A percentile compares a stretch with the other conserved stretches of the same genome.
Conservation (phyloP, 1,140 invertebrate species). For the Onthophagus taurus region DNA sequence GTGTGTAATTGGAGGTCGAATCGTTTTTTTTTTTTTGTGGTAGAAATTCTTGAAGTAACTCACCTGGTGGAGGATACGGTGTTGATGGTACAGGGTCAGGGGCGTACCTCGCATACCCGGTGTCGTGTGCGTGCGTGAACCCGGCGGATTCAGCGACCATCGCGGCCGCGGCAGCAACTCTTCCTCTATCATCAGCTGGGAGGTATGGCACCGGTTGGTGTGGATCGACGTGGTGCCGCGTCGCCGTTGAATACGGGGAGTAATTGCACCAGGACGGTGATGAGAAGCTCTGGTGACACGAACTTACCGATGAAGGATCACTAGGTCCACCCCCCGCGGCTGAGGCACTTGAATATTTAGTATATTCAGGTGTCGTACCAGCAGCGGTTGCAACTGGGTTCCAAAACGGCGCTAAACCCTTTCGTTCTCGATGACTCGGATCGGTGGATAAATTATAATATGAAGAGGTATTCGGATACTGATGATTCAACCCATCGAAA, state of each 20-base stretch:
- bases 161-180: constrained; percentile 47
- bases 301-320: constrained; percentile 45
- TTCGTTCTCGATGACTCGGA: constrained; percentile 49
- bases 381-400: constrained; percentile 45
- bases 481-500: constrained; percentile 51
- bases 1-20: neutral
- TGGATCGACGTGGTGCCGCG: constrained; percentile 49
- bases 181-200: constrained; percentile 54
- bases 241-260: constrained; percentile 52
- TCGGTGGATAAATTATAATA: constrained; percentile 69
- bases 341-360: constrained; percentile 46
- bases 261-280: constrained; percentile 66
- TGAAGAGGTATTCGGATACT: constrained; percentile 60
- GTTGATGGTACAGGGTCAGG: constrained; percentile 66
- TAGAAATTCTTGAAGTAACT: too few species aligned
- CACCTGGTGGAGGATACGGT: constrained; percentile 69
- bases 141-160: constrained; percentile 53
- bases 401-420: constrained; percentile 56
- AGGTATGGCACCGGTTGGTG: constrained; percentile 56
- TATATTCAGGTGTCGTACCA: constrained; percentile 48
- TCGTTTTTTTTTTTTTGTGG: too few species aligned
- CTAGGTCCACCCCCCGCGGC: constrained; percentile 44
- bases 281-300: constrained; percentile 62
- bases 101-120: constrained; percentile 62
- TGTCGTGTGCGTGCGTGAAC: constrained; percentile 49